phyloP scores from a whole-genome alignment of 2,888 invertebrate species.

The Trypoxylon attenuatum region DNA sequence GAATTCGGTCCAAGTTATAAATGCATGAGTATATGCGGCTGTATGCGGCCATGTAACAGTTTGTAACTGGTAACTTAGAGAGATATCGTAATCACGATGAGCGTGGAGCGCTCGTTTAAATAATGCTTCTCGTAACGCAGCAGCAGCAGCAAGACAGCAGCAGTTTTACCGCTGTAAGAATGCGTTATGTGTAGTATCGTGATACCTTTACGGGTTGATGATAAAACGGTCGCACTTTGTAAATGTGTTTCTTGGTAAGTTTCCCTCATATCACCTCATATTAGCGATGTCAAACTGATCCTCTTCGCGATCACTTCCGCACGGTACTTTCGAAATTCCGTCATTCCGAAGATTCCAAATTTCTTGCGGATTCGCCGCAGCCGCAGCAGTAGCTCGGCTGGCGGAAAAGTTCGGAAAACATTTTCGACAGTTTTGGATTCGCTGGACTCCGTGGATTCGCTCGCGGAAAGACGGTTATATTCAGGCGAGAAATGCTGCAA shows the following conservation, averaged over 20 bases:
- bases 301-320: neutral
- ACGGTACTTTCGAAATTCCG: neutral
- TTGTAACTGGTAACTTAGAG: too few relatives aligned
- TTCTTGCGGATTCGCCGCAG: too few relatives aligned
- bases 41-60: too few relatives aligned
- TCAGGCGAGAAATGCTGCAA: constrained; percentile 8
- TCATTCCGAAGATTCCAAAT: neutral
- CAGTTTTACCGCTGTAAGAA: constrained; percentile 29
- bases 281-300: constrained; percentile 14
- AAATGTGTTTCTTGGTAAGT: constrained; percentile 73
- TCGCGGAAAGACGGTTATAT: neutral
- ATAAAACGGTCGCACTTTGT: constrained; percentile 66
- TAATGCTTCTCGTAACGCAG: constrained; percentile 46
- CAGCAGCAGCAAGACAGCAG: too few relatives aligned
- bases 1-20: too few relatives aligned
- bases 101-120: constrained; percentile 45
- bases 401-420: too few relatives aligned
- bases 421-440: too few relatives aligned
- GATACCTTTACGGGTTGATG: constrained; percentile 65
- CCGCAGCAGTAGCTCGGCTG: too few relatives aligned
- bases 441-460: neutral
- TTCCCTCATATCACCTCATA: constrained; percentile 12
- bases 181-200: constrained; percentile 52
- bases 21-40: too few relatives aligned
- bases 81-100: too few relatives aligned